Base-by-base conservation (phyloP, 2,797 vertebrate genomes). In the Picus viridis region DNA sequence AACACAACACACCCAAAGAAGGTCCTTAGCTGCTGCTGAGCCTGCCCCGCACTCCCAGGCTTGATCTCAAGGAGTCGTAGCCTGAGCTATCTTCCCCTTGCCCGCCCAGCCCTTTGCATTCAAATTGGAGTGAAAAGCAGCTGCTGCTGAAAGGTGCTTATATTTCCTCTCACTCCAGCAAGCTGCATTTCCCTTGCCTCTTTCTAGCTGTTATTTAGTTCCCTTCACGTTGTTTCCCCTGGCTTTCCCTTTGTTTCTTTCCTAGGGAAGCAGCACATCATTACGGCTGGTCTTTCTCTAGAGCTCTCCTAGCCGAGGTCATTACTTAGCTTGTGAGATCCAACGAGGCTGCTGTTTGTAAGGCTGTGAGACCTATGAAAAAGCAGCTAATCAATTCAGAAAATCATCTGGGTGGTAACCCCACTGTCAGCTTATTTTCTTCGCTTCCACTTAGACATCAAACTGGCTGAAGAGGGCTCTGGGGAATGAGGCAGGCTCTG, bases 361-460 rank as follows among this genome's bases (percentile, higher is more conserved):
- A 16, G 94, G 87, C 93, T 81, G 58, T 5, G 67, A 92, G 92
- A 92, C 94, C 94, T 83, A 43, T n/a, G 87, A 82, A 89, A 89
- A 86, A 88, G 89, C 92, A 95, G 90, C 94, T 97, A 96, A 97
- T 97, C 96, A 97, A 96, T 96, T 97, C 97, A 95, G 95, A 93
- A 94, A 97, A 97, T 96, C 96, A 92, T 96, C 94, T 96, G 95
- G 96, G 96, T 97, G 96, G 97, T 85, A 97, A 97, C 95, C 95
- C 95, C 92, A 96, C 94, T 96, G 96, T 96, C 96, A 96, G 94
- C 95, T 95, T 97, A 92, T 97, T 97, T 96, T 96, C 95, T 96
- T 97, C 94, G 92, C 94, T 96, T 97, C 96, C 95, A 97, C 96
- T 96, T 97, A 97, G 95, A 96, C 95, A 96, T 96, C 96, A 97